These are phyloP conservation scores for Istiophorus platypterus DNA, from an alignment of 2,113 vertebrate species.

Conservation along the genomic window DNA sequence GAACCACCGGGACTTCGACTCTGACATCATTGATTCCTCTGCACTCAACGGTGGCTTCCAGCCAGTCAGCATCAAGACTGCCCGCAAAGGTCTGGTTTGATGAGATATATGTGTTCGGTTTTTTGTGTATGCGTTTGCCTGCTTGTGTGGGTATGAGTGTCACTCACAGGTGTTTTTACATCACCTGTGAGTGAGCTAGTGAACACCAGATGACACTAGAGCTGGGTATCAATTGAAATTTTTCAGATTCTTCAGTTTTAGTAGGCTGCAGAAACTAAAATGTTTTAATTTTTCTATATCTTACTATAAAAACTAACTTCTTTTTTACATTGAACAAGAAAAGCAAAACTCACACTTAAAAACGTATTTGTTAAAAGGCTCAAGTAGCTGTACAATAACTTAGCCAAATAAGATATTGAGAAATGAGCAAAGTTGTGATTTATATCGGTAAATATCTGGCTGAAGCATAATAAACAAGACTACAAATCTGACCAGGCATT, in stretches of 20 bases:
- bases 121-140: neutral
- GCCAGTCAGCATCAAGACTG: conserved; percentile 95
- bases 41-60: conserved; percentile 96
- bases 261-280: too few species aligned
- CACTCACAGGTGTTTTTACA: too few species aligned
- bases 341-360: neutral
- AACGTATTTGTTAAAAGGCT: neutral
- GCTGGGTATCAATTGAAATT: neutral
- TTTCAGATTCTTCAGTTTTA: too few species aligned
- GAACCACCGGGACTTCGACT: conserved; percentile 96
- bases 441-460: neutral
- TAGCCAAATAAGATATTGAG: too few species aligned
- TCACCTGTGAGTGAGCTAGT: neutral
- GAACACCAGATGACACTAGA: neutral
- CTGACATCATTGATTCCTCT: conserved; percentile 93
- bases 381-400: too few species aligned
- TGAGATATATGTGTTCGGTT: neutral
- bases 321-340: neutral
- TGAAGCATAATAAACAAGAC: neutral
- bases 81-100: conserved; percentile 76
- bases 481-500: neutral
- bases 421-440: neutral
- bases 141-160: neutral
- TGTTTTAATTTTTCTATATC: neutral
- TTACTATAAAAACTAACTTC: neutral